Evolutionary conservation across 2,888 invertebrate genomes (phyloP).

Genomic region (Gonocerus acuteangulatus): DNA sequence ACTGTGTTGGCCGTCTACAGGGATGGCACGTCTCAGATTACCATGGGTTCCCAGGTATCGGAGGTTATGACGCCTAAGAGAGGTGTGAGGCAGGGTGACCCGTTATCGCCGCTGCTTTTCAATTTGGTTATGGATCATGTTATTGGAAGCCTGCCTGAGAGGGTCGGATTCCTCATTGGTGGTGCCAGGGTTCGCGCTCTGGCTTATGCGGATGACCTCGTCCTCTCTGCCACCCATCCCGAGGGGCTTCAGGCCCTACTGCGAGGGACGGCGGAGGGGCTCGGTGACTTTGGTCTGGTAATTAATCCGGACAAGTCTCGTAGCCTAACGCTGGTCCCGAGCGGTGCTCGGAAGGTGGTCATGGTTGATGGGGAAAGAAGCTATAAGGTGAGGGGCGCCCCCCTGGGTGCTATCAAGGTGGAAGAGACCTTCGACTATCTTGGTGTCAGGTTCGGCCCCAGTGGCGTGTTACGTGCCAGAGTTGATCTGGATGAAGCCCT

Average conservation of each 20-base stretch:
- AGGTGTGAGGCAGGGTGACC: constrained; percentile 45
- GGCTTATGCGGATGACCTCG: constrained; percentile 7
- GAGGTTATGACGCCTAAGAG: constrained; percentile 32
- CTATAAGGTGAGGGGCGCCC: not conserved
- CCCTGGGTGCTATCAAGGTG: not conserved
- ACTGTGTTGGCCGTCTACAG: constrained; percentile 38
- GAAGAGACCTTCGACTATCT: not conserved
- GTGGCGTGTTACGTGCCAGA: not conserved
- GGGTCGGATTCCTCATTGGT: constrained; percentile 19
- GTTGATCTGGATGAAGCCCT: not conserved
- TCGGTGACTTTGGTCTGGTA: not conserved
- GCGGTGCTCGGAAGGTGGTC: not conserved
- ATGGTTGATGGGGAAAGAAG: not conserved
- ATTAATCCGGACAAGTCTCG: not conserved
- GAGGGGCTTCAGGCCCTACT: not conserved
- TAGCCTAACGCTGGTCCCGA: not conserved
- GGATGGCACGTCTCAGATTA: constrained; percentile 38
- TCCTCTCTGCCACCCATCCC: not conserved
- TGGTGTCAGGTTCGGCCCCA: not conserved
- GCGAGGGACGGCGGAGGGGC: not conserved
- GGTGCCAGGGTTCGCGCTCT: not conserved
- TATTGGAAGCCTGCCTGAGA: constrained; percentile 20
- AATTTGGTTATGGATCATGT: constrained; percentile 38
- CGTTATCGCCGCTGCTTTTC: constrained; percentile 43
- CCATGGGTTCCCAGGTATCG: constrained; percentile 27